These are phyloP conservation scores for Zophobas atratus DNA, from an alignment of 1,140 invertebrate genomes.

Conservation along the genomic window DNA sequence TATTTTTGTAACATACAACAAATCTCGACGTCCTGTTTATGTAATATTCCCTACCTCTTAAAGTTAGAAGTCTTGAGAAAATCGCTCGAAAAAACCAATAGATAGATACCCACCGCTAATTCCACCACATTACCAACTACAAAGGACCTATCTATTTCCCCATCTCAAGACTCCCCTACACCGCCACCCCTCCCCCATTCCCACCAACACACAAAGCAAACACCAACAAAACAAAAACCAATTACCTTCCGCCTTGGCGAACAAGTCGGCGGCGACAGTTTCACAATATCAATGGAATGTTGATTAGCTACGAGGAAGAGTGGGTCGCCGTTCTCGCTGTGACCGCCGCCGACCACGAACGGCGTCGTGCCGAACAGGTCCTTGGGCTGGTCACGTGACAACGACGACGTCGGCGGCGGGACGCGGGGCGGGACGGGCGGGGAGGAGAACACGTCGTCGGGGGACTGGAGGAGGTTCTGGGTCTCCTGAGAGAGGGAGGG, in stretches of 20 bases:
- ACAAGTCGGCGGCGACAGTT: conserved; percentile 64
- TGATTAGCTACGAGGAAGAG: conserved; percentile 66
- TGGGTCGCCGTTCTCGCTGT: conserved; percentile 65
- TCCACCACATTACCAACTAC: no score
- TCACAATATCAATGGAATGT: conserved; percentile 66
- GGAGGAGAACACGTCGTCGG: conserved; percentile 63
- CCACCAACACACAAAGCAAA: neutral
- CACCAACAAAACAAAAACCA: conserved; percentile 18
- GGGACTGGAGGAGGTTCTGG: conserved; percentile 63
- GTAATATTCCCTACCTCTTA: no score
- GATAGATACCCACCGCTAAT: no score
- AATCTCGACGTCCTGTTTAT: no score
- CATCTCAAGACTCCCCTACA: no score
- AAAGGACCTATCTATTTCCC: no score
- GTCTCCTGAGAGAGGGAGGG: conserved; percentile 58
- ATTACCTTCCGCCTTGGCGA: conserved; percentile 65
- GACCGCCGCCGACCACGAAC: conserved; percentile 66
- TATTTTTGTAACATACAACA: no score
- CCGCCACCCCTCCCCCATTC: neutral
- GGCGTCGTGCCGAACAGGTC: conserved; percentile 64
- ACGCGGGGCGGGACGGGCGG: conserved; percentile 56
- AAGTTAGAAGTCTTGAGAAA: no score
- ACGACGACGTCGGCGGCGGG: conserved; percentile 35
- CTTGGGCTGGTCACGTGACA: conserved; percentile 13
- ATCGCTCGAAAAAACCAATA: no score